Base-by-base conservation (phyloP, 2,113 vertebrate species). In the Oophaga pumilio region DNA sequence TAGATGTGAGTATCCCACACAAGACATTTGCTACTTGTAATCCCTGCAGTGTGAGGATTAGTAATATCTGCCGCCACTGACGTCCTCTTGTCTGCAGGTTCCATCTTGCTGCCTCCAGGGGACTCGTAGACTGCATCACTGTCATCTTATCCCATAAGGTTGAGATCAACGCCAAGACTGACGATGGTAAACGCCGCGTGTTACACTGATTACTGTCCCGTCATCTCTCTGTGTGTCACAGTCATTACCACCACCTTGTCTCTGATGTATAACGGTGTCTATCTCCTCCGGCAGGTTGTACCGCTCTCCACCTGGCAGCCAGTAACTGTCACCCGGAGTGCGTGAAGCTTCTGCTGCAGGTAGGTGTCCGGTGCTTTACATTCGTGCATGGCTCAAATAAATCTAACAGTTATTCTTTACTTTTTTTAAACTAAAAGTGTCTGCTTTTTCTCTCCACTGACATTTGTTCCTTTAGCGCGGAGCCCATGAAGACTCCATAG, bases 291-390 rank as follows among this genome's bases (percentile, higher is more conserved):
- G 28, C 90, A 95, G 94, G 95, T 76, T 95, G 92, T 87, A 95
- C 93, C 0, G 94, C 95, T 4, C 84, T 95, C 82, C 95, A 95
- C 26, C 68, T 94, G 89, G 94, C 95, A 74, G 93, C 94, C 89
- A 95, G 94, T 69, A 90, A 93, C 82, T 95, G 94, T 89, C 95
- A 95, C 84, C 95, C 95, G 5, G 94, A 95, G 76, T 95, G 94
- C 0, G 94, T 95, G 60, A 95, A 94, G 89, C 92, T 95, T 53
- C 92, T 95, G 60, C 91, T 95, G 76, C 94, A 95, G 93, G 95
- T 95, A 85, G 60, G 87, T 62, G 33, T 43, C 33, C 3, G 33
- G 33, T 43, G 33, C 33, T 43, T 43, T 5, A 43, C 33, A 43
- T 43, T 43, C 5, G 33, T 43, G 33, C 3, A 43, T 43, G 33